Percentiles rank a stretch among this genome's conserved stretches.
Conservation (phyloP, 2,113 vertebrate genomes). For the Arenaria interpres region DNA sequence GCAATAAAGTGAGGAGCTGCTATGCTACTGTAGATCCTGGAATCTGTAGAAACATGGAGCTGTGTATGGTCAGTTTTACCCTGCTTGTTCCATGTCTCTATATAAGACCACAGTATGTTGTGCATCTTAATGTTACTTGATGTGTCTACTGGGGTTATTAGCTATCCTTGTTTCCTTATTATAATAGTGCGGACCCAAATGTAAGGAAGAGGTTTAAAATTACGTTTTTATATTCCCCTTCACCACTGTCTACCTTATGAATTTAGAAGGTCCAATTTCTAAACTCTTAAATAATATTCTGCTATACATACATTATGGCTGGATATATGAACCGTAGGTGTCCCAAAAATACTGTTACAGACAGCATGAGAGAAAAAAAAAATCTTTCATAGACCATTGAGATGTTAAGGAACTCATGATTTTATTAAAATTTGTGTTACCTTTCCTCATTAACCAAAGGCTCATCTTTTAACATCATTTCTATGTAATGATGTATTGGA, state of each 20-base stretch:
- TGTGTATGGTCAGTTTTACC: neutral
- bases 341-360: neutral
- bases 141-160: neutral
- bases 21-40: neutral
- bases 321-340: neutral
- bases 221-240: neutral
- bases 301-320: neutral
- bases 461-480: neutral
- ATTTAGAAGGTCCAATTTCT: neutral
- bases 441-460: neutral
- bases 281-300: neutral
- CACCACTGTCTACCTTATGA: neutral
- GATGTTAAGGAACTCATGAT: neutral
- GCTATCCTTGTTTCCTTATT: neutral
- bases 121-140: neutral
- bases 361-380: neutral
- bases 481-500: neutral
- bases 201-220: neutral
- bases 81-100: neutral
- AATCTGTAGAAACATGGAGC: neutral
- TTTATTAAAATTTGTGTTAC: neutral
- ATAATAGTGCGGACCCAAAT: neutral
- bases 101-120: neutral
- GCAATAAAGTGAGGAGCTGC: neutral
- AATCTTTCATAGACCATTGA: neutral